phyloP scores from a whole-genome alignment of 2,797 vertebrate species.

The Alauda arvensis region DNA sequence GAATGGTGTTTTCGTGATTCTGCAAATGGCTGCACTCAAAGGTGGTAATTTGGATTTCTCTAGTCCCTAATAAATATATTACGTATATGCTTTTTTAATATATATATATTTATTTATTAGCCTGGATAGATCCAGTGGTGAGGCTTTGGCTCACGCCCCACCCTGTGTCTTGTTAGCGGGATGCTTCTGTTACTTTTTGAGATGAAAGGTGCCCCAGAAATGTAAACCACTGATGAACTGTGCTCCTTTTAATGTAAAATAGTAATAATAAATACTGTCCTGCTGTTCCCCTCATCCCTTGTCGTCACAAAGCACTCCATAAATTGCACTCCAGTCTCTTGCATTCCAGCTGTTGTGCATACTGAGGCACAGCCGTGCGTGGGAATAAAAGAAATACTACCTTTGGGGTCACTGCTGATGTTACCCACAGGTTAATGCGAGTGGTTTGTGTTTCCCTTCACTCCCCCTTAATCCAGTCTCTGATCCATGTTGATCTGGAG shows the following conservation, averaged over 20 bases:
- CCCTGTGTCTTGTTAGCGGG: neutral
- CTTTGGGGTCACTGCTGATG: neutral
- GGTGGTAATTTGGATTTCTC: neutral
- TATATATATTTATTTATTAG: neutral
- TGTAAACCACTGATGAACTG: neutral
- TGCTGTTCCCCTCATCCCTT: neutral
- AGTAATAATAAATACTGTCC: slow-evolving; percentile 5
- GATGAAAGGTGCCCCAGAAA: slow-evolving; percentile 22
- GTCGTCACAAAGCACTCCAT: slow-evolving; percentile 32
- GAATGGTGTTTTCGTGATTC: neutral
- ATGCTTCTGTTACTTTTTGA: slow-evolving; percentile 1
- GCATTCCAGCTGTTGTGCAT: neutral
- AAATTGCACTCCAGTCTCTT: slow-evolving; percentile 7
- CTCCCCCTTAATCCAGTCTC: neutral
- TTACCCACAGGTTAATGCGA: neutral
- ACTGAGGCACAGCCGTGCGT: neutral
- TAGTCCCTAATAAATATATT: neutral
- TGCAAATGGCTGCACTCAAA: neutral
- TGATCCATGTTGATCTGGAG: neutral
- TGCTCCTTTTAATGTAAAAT: neutral
- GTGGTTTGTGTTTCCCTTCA: neutral
- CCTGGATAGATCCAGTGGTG: neutral
- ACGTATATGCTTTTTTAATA: too few species aligned
- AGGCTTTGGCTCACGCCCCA: neutral
- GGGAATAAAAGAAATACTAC: slow-evolving; percentile 16